These are phyloP conservation scores for Platycnemis pennipes DNA, from an alignment of 2,888 invertebrate species.

Conservation along the genomic window DNA sequence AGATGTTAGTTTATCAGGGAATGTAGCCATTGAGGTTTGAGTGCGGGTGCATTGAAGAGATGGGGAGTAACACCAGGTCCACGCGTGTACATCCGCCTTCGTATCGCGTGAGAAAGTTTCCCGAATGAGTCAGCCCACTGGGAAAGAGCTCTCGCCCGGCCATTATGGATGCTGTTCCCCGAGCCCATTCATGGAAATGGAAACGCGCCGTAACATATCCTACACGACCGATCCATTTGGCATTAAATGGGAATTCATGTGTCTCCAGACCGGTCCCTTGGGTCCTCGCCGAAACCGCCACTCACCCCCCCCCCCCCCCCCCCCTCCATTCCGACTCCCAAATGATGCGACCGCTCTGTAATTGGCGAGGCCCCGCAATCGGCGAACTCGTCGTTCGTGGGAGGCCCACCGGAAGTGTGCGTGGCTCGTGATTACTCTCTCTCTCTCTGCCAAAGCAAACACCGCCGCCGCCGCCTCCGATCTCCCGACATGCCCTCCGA, in stretches of 20 bases:
- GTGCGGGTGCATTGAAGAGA: too few species aligned
- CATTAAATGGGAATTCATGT: conserved; percentile 29
- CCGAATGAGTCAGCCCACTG: not conserved
- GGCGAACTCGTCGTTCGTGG: not conserved
- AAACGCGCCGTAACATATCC: not conserved
- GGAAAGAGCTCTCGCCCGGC: not conserved
- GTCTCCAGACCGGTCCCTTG: conserved; percentile 42
- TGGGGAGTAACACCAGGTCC: too few species aligned
- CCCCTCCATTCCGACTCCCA: not conserved
- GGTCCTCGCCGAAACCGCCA: not conserved
- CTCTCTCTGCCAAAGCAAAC: not conserved
- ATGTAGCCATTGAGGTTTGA: too few species aligned
- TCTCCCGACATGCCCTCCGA: too few species aligned
- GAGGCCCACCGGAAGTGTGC: conserved; percentile 32
- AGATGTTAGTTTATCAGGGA: too few species aligned
- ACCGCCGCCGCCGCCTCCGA: too few species aligned
- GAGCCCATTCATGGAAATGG: conserved; percentile 14
- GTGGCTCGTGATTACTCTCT: not conserved
- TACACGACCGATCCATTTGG: not conserved
- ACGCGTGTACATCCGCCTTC: not conserved
- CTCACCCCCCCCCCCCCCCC: not conserved
- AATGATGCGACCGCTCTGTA: conserved; percentile 15
- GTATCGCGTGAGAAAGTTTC: not conserved
- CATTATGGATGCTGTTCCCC: not conserved
- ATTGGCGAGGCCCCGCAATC: not conserved